Base-by-base conservation (phyloP, 2,888 invertebrate species). In the Aporophyla lueneburgensis region DNA sequence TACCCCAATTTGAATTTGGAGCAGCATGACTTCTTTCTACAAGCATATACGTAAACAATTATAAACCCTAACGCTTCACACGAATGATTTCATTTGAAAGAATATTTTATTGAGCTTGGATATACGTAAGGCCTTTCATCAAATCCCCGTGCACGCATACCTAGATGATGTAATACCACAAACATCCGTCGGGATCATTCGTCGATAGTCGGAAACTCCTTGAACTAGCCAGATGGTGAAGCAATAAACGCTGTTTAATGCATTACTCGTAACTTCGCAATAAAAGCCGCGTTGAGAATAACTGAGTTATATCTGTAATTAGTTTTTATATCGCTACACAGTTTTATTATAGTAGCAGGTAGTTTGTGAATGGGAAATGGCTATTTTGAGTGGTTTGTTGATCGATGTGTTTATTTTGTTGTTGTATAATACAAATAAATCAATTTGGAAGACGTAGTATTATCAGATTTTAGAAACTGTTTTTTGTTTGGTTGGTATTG, bases 161-260 rank as follows among this genome's bases (percentile, higher is more conserved):
- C 62, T 59, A 69, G 59, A 80, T 84, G 69, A 74, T 76, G 69
- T 85, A 81, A 83, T 71, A 19, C n/a, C 12, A 33, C 54, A 76
- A 76, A 53, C 66, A 76, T 71, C 61, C 67, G 58, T 68, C 49
- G 70, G 68, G 53, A 82, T 85, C 62, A 69, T 53, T 71, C 72
- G 49, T 77, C 74, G 27, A 43, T n/a, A 68, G 58, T 78, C 71
- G 74, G 86, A 79, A 85, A 65, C 79, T 80, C 88, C 86, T 87
- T 87, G 86, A 86, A 73, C 83, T 65, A 56, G 46, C 83, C 82
- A 87, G 82, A 87, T 82, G 87, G 58, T 71, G 40, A 4, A 43
- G 85, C 70, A 71, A 84, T 86, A 85, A 86, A 86, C 74, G 51
- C 61, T 40, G 66, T 67, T 86, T 79, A 71, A 83, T 86, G 78